These are phyloP conservation scores for Rhabdornis inornatus DNA, from an alignment of 2,113 vertebrate genomes.

Conservation along the genomic window DNA sequence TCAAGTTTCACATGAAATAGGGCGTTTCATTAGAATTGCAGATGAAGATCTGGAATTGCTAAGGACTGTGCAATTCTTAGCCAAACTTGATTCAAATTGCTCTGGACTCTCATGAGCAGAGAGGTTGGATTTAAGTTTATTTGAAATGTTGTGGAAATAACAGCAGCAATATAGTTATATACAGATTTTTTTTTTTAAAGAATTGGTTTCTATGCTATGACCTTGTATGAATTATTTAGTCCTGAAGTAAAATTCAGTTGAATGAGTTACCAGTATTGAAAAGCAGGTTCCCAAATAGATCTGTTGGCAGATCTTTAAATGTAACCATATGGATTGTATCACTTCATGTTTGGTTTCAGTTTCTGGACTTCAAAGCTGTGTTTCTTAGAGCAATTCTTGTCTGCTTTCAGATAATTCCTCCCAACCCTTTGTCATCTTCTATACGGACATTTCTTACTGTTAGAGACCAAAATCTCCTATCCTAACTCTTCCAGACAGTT, in stretches of 20 bases:
- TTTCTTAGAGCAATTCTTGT: not conserved
- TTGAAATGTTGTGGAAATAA: not conserved
- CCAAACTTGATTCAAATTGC: not conserved
- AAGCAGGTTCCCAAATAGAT: not conserved
- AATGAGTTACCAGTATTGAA: not conserved
- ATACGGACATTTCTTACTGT: not conserved
- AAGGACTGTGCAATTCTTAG: not conserved
- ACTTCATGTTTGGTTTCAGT: not conserved
- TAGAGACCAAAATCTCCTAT: not conserved
- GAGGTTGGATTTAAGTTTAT: not conserved
- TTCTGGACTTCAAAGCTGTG: not conserved
- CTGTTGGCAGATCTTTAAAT: not conserved
- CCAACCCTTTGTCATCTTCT: not conserved
- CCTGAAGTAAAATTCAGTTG: constrained; percentile 4
- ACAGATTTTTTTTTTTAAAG: not conserved
- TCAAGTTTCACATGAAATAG: not conserved
- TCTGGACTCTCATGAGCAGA: not conserved
- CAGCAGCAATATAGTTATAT: not conserved
- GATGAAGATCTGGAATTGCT: not conserved
- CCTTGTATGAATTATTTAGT: not conserved
- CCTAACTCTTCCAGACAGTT: not conserved
- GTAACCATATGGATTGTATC: not conserved
- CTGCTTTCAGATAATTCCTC: not conserved
- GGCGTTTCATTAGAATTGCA: not conserved
- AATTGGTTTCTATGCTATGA: not conserved